phyloP scores from a whole-genome alignment of 2,113 vertebrate genomes.

The Camarhynchus parvulus region DNA sequence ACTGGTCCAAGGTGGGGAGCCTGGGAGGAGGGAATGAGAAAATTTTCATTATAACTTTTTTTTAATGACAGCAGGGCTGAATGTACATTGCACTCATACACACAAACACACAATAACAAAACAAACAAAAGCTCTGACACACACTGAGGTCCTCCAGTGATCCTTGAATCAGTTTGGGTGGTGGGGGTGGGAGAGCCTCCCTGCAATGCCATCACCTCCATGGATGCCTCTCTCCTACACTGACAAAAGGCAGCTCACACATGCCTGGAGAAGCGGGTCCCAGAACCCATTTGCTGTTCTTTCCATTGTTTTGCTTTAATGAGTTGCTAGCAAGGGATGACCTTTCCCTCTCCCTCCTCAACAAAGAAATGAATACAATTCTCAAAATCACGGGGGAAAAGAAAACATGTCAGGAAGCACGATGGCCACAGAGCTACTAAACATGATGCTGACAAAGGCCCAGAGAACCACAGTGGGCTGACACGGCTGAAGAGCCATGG shows the following conservation, averaged over 20 bases:
- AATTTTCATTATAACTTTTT: neutral
- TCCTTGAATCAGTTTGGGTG: constrained; percentile 1
- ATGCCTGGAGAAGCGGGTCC: neutral
- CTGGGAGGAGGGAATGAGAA: constrained; percentile 4
- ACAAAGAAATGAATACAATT: constrained; percentile 29
- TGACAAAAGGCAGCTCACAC: constrained; percentile 33
- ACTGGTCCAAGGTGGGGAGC: constrained; percentile 26
- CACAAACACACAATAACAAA: neutral
- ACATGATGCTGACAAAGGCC: neutral
- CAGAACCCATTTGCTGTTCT: constrained; percentile 25
- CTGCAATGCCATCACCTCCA: neutral
- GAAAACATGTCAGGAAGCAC: neutral
- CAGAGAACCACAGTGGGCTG: rapidly evolving
- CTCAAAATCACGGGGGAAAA: neutral
- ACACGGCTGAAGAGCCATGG: rapidly evolving
- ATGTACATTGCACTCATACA: rapidly evolving
- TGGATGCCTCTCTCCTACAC: neutral
- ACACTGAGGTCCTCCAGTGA: neutral
- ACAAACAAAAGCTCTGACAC: constrained; percentile 14
- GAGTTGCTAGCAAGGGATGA: constrained; percentile 40
- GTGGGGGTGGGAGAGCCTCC: neutral
- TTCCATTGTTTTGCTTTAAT: constrained; percentile 60
- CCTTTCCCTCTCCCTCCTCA: constrained; percentile 44
- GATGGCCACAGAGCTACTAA: neutral
- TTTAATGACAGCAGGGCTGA: neutral